Evolutionary conservation across 2,888 invertebrate genomes (phyloP).

Genomic region (Caenorhabditis panamensis): DNA sequence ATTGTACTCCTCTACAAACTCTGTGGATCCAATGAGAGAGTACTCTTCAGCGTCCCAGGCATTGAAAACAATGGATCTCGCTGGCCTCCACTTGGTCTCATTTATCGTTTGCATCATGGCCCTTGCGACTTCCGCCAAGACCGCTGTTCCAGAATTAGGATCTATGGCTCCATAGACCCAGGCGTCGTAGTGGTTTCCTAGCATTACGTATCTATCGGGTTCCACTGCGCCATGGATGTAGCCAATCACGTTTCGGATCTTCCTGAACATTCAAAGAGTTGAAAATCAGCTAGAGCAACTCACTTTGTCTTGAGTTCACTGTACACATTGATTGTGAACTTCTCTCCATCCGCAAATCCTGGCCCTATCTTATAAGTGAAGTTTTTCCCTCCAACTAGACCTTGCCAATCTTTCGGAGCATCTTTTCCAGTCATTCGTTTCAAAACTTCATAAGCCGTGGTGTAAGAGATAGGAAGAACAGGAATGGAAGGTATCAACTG

Average conservation of each 20-base stretch:
- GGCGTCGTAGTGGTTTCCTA: constrained; percentile 84
- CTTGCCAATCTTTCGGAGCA: constrained; percentile 82
- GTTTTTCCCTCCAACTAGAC: constrained; percentile 81
- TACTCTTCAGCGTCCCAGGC: constrained; percentile 84
- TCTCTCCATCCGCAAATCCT: constrained; percentile 75
- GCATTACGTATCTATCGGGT: constrained; percentile 83
- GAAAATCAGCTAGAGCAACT: constrained; percentile 18
- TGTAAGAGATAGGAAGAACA: constrained; percentile 82
- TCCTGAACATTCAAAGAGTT: constrained; percentile 31
- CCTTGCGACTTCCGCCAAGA: constrained; percentile 83
- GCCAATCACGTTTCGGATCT: constrained; percentile 82
- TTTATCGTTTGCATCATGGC: constrained; percentile 73
- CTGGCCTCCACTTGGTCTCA: constrained; percentile 83
- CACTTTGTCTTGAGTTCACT: constrained; percentile 72
- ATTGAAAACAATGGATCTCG: constrained; percentile 82
- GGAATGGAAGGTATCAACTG: constrained; percentile 81
- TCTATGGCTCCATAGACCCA: constrained; percentile 83
- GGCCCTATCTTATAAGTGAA: constrained; percentile 82
- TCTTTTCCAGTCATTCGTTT: constrained; percentile 77
- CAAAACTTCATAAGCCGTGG: constrained; percentile 81
- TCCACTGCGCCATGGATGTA: constrained; percentile 81
- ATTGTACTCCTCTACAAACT: constrained; percentile 83
- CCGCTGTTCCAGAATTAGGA: constrained; percentile 83
- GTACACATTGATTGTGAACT: constrained; percentile 72
- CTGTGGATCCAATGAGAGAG: constrained; percentile 83